These are phyloP conservation scores for Xiphophorus birchmanni DNA, from an alignment of 2,797 vertebrate genomes.

Conservation along the genomic window DNA sequence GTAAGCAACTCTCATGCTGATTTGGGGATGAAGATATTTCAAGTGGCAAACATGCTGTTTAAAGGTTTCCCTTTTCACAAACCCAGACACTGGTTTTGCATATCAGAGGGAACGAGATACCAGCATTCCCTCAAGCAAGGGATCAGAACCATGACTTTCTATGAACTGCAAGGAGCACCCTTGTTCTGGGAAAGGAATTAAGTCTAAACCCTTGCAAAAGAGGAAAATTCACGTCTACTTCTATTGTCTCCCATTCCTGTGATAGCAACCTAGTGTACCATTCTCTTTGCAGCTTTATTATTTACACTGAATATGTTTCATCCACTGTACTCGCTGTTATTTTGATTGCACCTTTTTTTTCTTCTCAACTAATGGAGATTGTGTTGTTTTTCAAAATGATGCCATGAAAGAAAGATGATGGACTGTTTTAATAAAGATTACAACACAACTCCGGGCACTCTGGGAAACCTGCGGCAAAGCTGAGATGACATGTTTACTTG, in stretches of 20 bases:
- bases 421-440: conserved; percentile 72
- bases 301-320: conserved; percentile 57
- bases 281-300: conserved; percentile 44
- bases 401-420: conserved; percentile 52
- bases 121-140: conserved; percentile 68
- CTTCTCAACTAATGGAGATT: conserved; percentile 35
- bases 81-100: conserved; percentile 65
- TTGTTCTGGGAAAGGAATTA: conserved; percentile 49
- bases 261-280: conserved; percentile 41
- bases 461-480: conserved; percentile 50
- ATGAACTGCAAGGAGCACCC: conserved; percentile 54
- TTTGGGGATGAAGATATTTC: conserved; percentile 70
- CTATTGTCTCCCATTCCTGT: conserved; percentile 52
- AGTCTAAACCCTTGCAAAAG: conserved; percentile 47
- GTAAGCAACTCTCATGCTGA: conserved; percentile 66
- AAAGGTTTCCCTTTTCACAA: conserved; percentile 63
- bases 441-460: conserved; percentile 35
- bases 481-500: conserved; percentile 58
- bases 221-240: conserved; percentile 60
- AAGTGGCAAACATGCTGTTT: conserved; percentile 60
- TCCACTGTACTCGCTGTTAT: conserved; percentile 29
- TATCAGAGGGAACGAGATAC: conserved; percentile 69
- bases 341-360: conserved; percentile 30
- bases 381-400: conserved; percentile 38
- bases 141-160: conserved; percentile 67